phyloP scores from a whole-genome alignment of 2,888 invertebrate genomes.

The Acholoe squamosa region DNA sequence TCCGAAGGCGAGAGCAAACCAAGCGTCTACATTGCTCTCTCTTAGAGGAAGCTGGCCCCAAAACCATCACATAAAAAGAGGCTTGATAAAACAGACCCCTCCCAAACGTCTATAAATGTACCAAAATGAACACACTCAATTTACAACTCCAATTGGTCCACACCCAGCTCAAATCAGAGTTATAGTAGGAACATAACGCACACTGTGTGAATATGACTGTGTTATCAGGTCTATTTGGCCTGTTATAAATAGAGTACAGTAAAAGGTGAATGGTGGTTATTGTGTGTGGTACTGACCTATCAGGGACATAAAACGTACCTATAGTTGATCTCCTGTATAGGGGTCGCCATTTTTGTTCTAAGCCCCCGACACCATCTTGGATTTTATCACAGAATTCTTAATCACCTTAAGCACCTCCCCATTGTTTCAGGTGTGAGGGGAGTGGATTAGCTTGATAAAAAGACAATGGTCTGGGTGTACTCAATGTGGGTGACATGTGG shows the following conservation, averaged over 20 bases:
- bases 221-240: background rate
- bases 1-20: slow-evolving; percentile 33
- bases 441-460: too few species aligned
- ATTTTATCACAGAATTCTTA: background rate
- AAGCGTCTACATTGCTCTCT: background rate
- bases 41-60: background rate
- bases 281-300: slow-evolving; percentile 4
- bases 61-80: background rate
- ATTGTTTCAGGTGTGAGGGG: too few species aligned
- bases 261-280: background rate
- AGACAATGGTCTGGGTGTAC: too few species aligned
- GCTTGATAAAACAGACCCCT: background rate
- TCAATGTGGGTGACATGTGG: too few species aligned
- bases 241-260: background rate
- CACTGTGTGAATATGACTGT: background rate
- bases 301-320: background rate
- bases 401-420: too few species aligned
- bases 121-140: background rate
- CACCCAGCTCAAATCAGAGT: background rate
- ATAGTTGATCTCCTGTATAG: background rate
- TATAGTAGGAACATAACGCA: background rate
- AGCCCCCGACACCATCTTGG: too few species aligned
- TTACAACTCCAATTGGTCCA: background rate
- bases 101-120: background rate
- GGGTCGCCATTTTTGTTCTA: too few species aligned